Percentiles rank a stretch among this genome's conserved stretches.
Conservation (phyloP, 2,113 vertebrate species). For the Alaudala cheleensis region DNA sequence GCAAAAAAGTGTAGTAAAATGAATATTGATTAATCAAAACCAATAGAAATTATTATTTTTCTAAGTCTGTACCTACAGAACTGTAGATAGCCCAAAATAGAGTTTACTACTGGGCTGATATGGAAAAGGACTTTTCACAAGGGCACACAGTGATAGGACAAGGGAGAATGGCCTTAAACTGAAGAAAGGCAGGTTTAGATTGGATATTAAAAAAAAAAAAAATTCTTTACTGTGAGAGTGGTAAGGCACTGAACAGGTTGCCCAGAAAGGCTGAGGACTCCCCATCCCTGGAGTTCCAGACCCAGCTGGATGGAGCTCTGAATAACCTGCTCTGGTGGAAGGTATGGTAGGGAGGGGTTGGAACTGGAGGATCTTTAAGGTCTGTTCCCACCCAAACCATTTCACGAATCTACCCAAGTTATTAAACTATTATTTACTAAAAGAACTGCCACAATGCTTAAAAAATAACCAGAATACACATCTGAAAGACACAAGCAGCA, state of each 20-base stretch:
- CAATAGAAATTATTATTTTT: neutral
- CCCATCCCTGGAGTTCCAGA: rapidly evolving
- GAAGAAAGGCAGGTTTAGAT: neutral
- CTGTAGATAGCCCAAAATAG: neutral
- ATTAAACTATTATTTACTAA: neutral
- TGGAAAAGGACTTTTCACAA: neutral
- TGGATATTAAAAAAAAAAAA: neutral
- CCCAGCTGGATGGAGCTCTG: neutral
- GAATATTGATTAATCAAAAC: neutral
- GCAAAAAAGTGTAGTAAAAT: neutral
- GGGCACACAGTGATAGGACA: neutral
- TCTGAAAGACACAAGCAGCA: neutral
- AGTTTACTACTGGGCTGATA: neutral
- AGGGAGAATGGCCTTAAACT: neutral
- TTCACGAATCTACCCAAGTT: neutral
- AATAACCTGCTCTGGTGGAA: neutral
- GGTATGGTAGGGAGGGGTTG: neutral
- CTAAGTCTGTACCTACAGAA: neutral
- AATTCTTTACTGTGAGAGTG: neutral
- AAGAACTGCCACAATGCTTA: neutral
- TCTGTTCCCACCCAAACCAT: neutral
- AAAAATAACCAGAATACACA: neutral
- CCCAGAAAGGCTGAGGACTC: neutral
- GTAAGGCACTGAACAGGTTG: neutral
- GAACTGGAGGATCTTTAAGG: neutral